Base-by-base conservation (phyloP, 1,140 invertebrate genomes). In the Brachionus angularis region DNA sequence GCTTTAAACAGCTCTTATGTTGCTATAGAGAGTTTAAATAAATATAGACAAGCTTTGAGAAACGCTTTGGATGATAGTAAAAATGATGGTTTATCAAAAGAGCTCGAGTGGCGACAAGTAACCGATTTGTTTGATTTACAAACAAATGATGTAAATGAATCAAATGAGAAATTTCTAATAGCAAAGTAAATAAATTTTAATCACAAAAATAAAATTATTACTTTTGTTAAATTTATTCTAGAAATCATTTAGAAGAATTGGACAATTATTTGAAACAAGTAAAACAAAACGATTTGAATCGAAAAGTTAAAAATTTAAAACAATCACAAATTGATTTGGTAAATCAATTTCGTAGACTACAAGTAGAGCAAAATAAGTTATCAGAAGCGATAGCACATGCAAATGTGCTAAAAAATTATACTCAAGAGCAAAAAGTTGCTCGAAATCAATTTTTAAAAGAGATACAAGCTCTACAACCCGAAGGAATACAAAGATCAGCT, bases 121-220 rank as follows among this genome's bases (percentile, higher is more conserved):
- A 67, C 62, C n/a, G 62, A 67, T 23, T 46, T 50, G 42, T 67
- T 67, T 23, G 62, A 67, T 21, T 33, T 67, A 23, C 62, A 67
- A 42, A 31, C 62, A 1, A 5, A 1, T 14, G 62, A 67, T 36
- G 62, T 67, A 7, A 50, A 46, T 5, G 4, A 8, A 29, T 39
- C 62, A 23, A 67, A 67, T 46, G 62, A 67, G 16, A 67, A 67
- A 36, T 67, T 67, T 67, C 29, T 50, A 47, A 46, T 67, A 10
- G 62, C 62, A 4, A 46, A 50, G 39, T 42, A 10, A 10, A 16
- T 42, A 42, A 10, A 10, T 10, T 10, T 42, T 16, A 10, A 42
- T 10, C 39, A 10, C 16, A 16, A 42, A 10, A 10, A 16, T 16
- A 10, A 16, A 42, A 10, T 42, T 42, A 10, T 16, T 10, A 42